A percentile compares a stretch with the other conserved stretches of the same genome.
phyloP scores from a whole-genome alignment of 1,140 invertebrate genomes.

The Periplaneta americana region DNA sequence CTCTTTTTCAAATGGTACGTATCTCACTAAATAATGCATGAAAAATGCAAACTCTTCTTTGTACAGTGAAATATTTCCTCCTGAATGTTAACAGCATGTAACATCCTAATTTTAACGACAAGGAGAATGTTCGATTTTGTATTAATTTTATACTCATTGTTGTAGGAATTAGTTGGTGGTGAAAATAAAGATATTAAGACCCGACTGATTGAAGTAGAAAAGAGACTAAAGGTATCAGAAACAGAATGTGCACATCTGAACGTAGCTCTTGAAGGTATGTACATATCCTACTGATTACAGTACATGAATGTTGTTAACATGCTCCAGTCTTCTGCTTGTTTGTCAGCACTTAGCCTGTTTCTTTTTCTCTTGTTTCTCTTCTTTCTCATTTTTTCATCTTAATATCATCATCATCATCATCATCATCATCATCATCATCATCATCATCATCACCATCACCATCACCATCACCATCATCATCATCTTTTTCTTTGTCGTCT shows the following conservation, averaged over 20 bases:
- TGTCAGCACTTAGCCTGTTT: neutral
- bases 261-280: slow-evolving; percentile 8
- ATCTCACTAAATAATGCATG: neutral
- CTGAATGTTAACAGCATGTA: neutral
- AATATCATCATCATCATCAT: no score
- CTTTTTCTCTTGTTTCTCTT: neutral
- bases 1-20: neutral
- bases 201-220: slow-evolving; percentile 12
- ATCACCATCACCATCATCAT: no score
- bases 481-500: no score
- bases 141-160: neutral
- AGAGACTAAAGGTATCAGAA: neutral
- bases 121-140: neutral
- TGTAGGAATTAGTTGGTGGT: neutral
- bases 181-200: neutral
- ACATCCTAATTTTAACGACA: neutral
- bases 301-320: neutral
- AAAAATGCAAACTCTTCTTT: neutral
- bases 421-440: no score
- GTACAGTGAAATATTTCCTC: neutral
- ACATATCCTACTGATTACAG: neutral
- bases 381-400: slow-evolving; percentile 1
- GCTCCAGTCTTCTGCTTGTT: no score
- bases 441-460: no score
- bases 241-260: neutral